phyloP scores from a whole-genome alignment of 2,888 invertebrate genomes.

The Aphrophora alni region DNA sequence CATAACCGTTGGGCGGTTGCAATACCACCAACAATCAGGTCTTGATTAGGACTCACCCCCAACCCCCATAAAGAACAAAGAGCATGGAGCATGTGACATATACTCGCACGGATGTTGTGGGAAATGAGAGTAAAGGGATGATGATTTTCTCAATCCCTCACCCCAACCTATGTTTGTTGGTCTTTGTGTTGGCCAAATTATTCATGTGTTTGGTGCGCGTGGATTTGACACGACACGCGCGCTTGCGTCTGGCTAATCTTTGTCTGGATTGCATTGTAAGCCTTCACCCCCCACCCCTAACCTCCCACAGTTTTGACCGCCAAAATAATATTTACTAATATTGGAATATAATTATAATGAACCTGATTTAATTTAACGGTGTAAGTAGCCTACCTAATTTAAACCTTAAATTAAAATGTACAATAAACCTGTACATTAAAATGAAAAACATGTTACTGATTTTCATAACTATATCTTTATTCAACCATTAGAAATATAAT shows the following conservation, averaged over 20 bases:
- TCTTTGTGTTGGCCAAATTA: constrained; percentile 37
- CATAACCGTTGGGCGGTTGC: not conserved
- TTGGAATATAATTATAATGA: not conserved
- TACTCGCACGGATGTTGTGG: constrained; percentile 37
- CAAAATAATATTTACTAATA: not conserved
- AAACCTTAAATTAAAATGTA: too few species aligned
- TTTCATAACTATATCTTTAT: too few species aligned
- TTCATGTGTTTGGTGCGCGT: constrained; percentile 38
- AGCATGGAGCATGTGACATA: not conserved
- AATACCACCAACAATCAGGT: constrained; percentile 16
- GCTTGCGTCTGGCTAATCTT: constrained; percentile 16
- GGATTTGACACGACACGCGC: constrained; percentile 35
- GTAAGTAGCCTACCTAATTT: too few species aligned
- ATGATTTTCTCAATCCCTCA: constrained; percentile 38
- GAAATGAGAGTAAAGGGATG: constrained; percentile 37
- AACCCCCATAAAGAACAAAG: constrained; percentile 27
- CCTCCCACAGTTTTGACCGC: not conserved
- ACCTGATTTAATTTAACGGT: too few species aligned
- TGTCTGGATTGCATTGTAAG: not conserved
- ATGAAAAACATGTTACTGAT: too few species aligned
- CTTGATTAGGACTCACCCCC: constrained; percentile 22
- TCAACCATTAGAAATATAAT: too few species aligned
- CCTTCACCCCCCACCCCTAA: not conserved
- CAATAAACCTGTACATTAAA: too few species aligned
- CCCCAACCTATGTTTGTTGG: constrained; percentile 37